Base-by-base conservation (phyloP, 2,888 invertebrate species). In the Tetragonisca angustula region DNA sequence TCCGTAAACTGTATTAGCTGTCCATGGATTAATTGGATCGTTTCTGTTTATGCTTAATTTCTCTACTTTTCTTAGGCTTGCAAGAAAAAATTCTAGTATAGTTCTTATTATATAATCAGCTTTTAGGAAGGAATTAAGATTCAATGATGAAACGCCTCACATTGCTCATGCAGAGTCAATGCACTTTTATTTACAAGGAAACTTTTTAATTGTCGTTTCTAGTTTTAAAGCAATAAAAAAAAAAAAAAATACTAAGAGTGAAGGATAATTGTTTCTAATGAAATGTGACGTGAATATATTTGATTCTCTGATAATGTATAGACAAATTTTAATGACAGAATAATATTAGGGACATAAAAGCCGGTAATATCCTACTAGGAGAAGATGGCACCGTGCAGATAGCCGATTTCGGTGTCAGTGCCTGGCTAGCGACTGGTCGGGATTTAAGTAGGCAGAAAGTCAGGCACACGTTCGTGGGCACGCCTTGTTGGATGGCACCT, bases 401-500 rank as follows among this genome's bases (percentile, higher is more conserved):
- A 88, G 99, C 99, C 21, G 99, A 99, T 95, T 99, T 99, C 94
- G 99, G 99, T 81, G 99, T 99, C 0, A 98, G 99, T 87, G 99
- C 99, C 2, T 99, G 99, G 99, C 95, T 99, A 90, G 98, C 99
- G 13, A 98, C 98, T 0, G 99, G 98, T 6, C 96, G 98, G 77
- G 99, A 99, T 94, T 95, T 98, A 83, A 98, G 98, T 9, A 96
- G 99, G 70, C 99, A 99, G 95, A 98, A 98, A 95, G 98, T 99
- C 36, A 96, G 99, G 62, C 99, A 99, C 94, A 99, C 99, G 0
- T 99, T 99, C 95, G 99, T 99, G 2, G 99, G 99, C 19, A 99
- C 99, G 0, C 99, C 99, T 0, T 99, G 99, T 94, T 99, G 99
- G 99, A 99, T 99, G 99, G 99, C 99, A 3, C 99, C 99, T 1